A percentile compares a stretch with the other conserved stretches of the same genome.
phyloP scores from a whole-genome alignment of 2,113 vertebrate species.

The Thermophis baileyi region DNA sequence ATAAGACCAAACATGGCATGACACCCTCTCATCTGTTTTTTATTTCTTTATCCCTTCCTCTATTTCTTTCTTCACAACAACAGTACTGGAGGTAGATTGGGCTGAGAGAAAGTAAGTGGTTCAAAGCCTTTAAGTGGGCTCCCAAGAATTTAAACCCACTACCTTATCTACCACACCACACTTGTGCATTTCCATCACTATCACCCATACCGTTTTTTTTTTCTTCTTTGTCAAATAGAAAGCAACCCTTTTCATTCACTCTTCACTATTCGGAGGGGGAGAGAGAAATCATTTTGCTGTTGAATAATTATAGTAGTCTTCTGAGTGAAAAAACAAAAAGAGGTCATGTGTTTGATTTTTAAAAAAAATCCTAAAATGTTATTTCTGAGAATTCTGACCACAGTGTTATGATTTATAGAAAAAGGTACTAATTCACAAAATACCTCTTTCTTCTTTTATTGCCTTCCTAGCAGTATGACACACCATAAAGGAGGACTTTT shows the following conservation, averaged over 20 bases:
- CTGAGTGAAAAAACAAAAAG: neutral
- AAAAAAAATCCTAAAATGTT: neutral
- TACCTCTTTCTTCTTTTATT: neutral
- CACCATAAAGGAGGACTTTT: neutral
- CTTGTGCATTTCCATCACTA: neutral
- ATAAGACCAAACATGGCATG: neutral
- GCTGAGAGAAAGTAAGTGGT: neutral
- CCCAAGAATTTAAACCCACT: neutral
- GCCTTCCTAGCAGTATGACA: neutral
- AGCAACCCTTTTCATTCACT: neutral
- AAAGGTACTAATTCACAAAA: neutral
- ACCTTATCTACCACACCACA: neutral
- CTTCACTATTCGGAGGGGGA: neutral
- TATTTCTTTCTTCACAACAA: neutral
- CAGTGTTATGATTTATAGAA: neutral
- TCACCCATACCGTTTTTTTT: neutral
- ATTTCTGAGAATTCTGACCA: neutral
- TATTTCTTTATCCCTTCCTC: neutral
- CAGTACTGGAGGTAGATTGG: neutral
- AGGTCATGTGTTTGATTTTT: neutral
- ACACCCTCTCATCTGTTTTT: neutral
- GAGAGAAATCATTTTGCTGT: neutral
- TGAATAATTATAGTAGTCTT: neutral
- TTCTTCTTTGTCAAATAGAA: neutral
- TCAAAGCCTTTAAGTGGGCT: neutral